Evolutionary conservation across 2,888 invertebrate species (phyloP), one percentile per base, ranked within the genome.

Genomic region (Tanytarsus gracilentus): DNA sequence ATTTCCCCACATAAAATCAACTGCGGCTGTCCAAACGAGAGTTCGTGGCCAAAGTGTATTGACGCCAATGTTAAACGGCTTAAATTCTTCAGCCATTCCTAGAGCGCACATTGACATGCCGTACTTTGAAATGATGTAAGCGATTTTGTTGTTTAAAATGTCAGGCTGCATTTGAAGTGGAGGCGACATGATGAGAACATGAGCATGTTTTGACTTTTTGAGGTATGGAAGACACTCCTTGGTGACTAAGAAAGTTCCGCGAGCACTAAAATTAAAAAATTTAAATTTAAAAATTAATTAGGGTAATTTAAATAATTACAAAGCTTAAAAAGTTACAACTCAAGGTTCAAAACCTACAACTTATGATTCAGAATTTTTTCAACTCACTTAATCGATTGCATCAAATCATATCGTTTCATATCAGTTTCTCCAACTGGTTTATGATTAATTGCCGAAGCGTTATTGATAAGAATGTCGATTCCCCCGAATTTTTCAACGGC

Each of bases 31-130:
- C 61, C 86, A 82, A 66, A 97, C 93, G 7, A 87, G 93, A 66
- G 95, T 96, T 70, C 82, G 83, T 1, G 98, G 98, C 98, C 98
- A 98, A 0, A 98, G 78, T 0, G 96, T 94, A 75, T 98, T 98
- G 9, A 97, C 95, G 16, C 87, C 94, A 63, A 98, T 85, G 62
- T 86, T 85, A 65, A 81, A 80, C 0, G 80, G 78, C 67, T 81
- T 84, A 68, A 96, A 89, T 75, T 98, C 98, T 64, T 87, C 89
- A 14, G 94, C 82, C 93, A 97, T 95, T 16, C 97, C 97, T 11
- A 98, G 77, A 1, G 90, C 95, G 72, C 96, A 97, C 93, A 98
- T 91, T 0, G 92, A 92, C 97, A 97, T 97, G 21, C 96, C 97
- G 72, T 94, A 98, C 71, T 98, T 98, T 2, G 98, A 93, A 86